phyloP scores from a whole-genome alignment of 2,888 invertebrate genomes.

The Lasioglossum oenotherae region DNA sequence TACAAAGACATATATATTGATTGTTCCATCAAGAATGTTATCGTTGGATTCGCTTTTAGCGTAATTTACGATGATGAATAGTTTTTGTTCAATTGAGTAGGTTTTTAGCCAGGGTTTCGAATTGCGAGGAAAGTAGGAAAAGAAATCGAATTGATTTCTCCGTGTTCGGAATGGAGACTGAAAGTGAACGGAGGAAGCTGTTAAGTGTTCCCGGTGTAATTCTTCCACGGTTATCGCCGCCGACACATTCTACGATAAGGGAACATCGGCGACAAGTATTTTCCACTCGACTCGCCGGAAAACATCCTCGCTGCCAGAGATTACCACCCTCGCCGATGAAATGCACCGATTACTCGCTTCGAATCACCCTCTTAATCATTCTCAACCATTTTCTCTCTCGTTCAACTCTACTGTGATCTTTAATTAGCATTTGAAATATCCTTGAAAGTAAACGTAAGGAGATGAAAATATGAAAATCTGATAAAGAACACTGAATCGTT shows the following conservation, averaged over 20 bases:
- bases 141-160: constrained; percentile 12
- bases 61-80: no score
- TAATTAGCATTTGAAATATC: not conserved
- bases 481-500: not conserved
- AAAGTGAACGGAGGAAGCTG: constrained; percentile 20
- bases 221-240: constrained; percentile 51
- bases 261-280: constrained; percentile 50
- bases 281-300: constrained; percentile 47
- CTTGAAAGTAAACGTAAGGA: not conserved
- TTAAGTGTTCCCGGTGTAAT: constrained; percentile 56
- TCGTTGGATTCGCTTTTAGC: no score
- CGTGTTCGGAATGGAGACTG: constrained; percentile 9
- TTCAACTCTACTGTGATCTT: not conserved
- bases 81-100: not conserved
- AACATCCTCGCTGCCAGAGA: constrained; percentile 40
- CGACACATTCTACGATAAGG: constrained; percentile 58
- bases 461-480: not conserved
- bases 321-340: constrained; percentile 20
- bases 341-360: constrained; percentile 3
- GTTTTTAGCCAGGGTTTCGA: not conserved
- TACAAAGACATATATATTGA: no score
- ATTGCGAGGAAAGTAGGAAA: not conserved
- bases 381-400: no score
- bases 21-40: no score
- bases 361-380: not conserved